Conservation (phyloP, 2,113 vertebrate genomes). For the Taurulus bubalis region DNA sequence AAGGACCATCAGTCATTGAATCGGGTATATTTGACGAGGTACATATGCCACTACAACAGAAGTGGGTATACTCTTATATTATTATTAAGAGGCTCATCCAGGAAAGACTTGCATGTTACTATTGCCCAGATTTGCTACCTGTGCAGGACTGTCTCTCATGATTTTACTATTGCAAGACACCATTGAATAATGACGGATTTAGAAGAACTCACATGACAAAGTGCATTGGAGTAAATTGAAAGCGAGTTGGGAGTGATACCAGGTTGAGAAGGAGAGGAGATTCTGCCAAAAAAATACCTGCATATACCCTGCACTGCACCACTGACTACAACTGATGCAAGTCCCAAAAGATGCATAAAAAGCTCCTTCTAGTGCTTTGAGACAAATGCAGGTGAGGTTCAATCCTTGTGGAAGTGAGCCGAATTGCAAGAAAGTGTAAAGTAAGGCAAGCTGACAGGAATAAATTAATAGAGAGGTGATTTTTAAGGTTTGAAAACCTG, state of each 20-base stretch:
- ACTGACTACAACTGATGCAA: background rate
- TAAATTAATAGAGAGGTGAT: slow-evolving; percentile 12
- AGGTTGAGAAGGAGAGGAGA: background rate
- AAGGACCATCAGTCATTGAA: background rate
- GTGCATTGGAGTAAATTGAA: too few relatives aligned
- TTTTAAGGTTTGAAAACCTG: slow-evolving; percentile 25
- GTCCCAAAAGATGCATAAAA: background rate
- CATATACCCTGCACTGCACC: background rate
- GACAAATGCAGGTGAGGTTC: background rate
- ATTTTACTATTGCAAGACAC: background rate
- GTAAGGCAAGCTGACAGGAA: slow-evolving; percentile 1
- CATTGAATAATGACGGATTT: too few relatives aligned
- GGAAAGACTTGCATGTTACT: too few relatives aligned
- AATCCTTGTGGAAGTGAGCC: background rate
- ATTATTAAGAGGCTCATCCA: too few relatives aligned
- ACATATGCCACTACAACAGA: background rate
- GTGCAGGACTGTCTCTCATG: too few relatives aligned
- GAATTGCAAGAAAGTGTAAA: slow-evolving; percentile 7
- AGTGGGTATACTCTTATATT: background rate
- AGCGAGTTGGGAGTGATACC: background rate
- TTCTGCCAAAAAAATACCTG: background rate
- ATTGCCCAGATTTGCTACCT: too few relatives aligned
- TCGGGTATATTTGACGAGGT: background rate
- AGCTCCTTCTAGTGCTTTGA: background rate
- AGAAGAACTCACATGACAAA: too few relatives aligned